A percentile compares a stretch with the other conserved stretches of the same genome.
These are phyloP conservation scores for Vulpes ferrilata DNA, from an alignment of 2,113 vertebrate genomes.

Conservation along the genomic window DNA sequence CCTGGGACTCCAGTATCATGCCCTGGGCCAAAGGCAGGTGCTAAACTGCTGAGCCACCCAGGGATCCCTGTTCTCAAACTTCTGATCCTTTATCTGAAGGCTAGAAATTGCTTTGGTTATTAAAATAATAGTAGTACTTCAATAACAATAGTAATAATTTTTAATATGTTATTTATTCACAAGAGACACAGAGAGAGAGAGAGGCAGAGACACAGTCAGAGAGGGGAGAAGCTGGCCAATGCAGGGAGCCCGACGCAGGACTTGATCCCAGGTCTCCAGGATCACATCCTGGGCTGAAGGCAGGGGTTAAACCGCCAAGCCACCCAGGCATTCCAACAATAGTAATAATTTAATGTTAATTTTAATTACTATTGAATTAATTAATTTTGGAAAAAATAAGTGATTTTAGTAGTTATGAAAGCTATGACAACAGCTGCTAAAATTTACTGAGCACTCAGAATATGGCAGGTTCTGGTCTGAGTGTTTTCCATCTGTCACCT, in stretches of 20 bases:
- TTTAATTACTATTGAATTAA: not conserved
- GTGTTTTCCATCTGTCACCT: rapidly evolving
- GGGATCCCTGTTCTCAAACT: not conserved
- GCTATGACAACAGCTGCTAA: not conserved
- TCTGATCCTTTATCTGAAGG: not conserved
- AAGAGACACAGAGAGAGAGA: no score
- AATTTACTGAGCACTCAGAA: not conserved
- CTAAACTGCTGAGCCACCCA: not conserved
- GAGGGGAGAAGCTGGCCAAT: no score
- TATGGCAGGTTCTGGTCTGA: no score
- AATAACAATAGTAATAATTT: not conserved
- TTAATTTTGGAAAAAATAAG: not conserved
- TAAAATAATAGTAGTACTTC: not conserved
- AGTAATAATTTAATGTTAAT: not conserved
- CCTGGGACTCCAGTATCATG: no score
- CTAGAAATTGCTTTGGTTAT: not conserved
- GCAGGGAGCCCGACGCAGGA: no score
- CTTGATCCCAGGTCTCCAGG: no score
- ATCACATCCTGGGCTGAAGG: no score
- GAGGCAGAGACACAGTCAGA: no score
- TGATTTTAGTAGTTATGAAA: not conserved
- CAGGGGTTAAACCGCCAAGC: no score
- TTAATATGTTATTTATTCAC: no score
- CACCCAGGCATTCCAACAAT: not conserved
- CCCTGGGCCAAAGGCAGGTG: no score